These are phyloP conservation scores for Eretmocerus hayati DNA, from an alignment of 2,888 invertebrate species.

Conservation along the genomic window DNA sequence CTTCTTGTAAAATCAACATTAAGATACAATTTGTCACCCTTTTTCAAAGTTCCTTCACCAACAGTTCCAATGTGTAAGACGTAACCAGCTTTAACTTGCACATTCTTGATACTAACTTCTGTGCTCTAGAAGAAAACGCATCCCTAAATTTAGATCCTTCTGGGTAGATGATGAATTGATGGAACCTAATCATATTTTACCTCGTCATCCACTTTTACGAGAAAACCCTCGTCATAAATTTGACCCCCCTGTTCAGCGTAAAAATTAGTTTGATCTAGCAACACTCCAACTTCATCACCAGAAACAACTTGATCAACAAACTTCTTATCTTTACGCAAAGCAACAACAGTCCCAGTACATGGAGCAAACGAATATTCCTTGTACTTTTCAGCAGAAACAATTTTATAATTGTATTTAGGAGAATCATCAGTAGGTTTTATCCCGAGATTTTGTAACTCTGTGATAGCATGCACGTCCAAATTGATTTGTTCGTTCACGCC, in stretches of 20 bases:
- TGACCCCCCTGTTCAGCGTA: slow-evolving; percentile 99
- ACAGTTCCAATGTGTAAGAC: slow-evolving; percentile 87
- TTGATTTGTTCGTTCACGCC: slow-evolving; percentile 77
- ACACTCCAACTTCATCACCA: slow-evolving; percentile 85
- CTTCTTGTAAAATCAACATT: slow-evolving; percentile 80
- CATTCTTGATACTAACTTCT: slow-evolving; percentile 87
- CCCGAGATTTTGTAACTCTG: slow-evolving; percentile 72
- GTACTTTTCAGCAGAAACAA: slow-evolving; percentile 56
- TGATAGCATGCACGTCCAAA: slow-evolving; percentile 92
- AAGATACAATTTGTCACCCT: slow-evolving; percentile 78
- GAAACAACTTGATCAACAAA: slow-evolving; percentile 78
- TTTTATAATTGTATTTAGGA: slow-evolving; percentile 82
- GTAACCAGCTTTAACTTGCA: slow-evolving; percentile 93
- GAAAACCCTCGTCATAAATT: slow-evolving; percentile 91
- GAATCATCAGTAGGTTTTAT: slow-evolving; percentile 83
- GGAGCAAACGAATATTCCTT: slow-evolving; percentile 70
- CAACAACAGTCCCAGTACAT: slow-evolving; percentile 72
- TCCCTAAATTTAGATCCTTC: neutral
- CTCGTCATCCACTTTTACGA: slow-evolving; percentile 76
- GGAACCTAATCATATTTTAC: slow-evolving; percentile 41
- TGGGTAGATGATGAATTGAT: neutral
- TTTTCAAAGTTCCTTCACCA: slow-evolving; percentile 67
- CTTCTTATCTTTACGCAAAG: slow-evolving; percentile 69
- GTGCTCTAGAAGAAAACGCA: slow-evolving; percentile 50
- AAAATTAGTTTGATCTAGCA: slow-evolving; percentile 88